Percentiles rank a stretch among this genome's conserved stretches.
phyloP scores from a whole-genome alignment of 37 sponge, comb jelly and placozoan species.

The Haliclona indistincta region DNA sequence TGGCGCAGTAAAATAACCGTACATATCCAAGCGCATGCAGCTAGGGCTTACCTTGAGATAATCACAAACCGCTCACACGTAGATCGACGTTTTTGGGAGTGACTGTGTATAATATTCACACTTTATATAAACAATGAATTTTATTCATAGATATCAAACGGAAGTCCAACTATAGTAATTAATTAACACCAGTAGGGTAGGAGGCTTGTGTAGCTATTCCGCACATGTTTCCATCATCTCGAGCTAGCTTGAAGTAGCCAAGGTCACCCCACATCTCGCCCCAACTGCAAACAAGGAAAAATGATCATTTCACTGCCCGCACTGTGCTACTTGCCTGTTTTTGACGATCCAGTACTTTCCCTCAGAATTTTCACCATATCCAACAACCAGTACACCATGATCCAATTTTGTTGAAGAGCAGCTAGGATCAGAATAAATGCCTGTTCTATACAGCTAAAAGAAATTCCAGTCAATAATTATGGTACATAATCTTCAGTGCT shows the following conservation, averaged over 20 bases:
- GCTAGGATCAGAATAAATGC: conserved; percentile 32
- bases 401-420: conserved; percentile 43
- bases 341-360: conserved; percentile 66
- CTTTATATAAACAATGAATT: background rate
- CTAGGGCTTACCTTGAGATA: no score
- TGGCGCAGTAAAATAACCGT: no score
- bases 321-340: conserved; percentile 39
- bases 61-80: no score
- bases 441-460: conserved; percentile 42
- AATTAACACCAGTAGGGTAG: conserved; percentile 41
- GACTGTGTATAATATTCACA: background rate
- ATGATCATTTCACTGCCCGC: background rate
- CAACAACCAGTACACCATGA: conserved; percentile 45
- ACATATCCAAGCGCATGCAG: no score
- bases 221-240: conserved; percentile 78
- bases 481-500: background rate
- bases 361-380: conserved; percentile 37
- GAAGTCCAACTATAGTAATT: background rate
- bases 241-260: conserved; percentile 81
- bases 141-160: no score
- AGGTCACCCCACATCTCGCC: conserved; percentile 77
- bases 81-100: background rate
- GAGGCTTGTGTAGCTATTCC: conserved; percentile 87
- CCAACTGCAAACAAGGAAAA: conserved; percentile 53
- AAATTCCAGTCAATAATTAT: background rate